Evolutionary conservation across 1,140 invertebrate species (phyloP), one percentile per base, ranked within the genome.

Genomic region (Lordiphosa mommai): DNA sequence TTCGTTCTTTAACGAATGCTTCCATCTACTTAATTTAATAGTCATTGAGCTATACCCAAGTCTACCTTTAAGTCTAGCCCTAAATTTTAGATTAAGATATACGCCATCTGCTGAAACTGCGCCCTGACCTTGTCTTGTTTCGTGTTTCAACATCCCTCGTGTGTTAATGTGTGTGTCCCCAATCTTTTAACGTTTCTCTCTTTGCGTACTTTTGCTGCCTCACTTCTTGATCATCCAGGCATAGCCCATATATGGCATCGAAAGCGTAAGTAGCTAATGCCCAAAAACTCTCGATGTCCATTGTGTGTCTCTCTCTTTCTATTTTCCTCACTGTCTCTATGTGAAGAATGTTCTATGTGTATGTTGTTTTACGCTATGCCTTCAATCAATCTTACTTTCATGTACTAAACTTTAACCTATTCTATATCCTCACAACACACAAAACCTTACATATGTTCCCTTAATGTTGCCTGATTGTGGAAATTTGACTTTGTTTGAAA

Each of bases 241-340:
- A 56, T 65, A 50, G 72, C 68, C 49, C 72, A 59, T 57, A 60
- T 55, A 43, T 67, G 71, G 49, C 61, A 77, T 72, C 77, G 77
- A 36, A 84, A 84, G 77, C 79, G 77, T 84, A 84, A 84, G 77
- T 84, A 84, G 65, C 57, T 70, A 56, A 12, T 41, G 36, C 17
- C 49, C 44, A 47, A 27, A 0, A 27, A 27, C 23, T 51, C 16
- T 51, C 33, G 10, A 20, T 49, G 47, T 49, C 27, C 16, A 34
- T 33, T 50, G 32, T 36, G 17, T 41, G 16, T 41, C 23, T 43
- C 20, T 32, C 48, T 56, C 20, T 32, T 44, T 56, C 30, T 34
- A 20, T 40, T 40, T 46, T 38, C 37, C 43, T 66, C 56, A 33
- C 13, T 65, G 52, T 61, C 56, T 41, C 58, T 46, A 51, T 55